Percentiles rank a stretch among this genome's conserved stretches.
These are phyloP conservation scores for Catharus fuscescens DNA, from an alignment of 2,113 vertebrate species.

Conservation along the genomic window DNA sequence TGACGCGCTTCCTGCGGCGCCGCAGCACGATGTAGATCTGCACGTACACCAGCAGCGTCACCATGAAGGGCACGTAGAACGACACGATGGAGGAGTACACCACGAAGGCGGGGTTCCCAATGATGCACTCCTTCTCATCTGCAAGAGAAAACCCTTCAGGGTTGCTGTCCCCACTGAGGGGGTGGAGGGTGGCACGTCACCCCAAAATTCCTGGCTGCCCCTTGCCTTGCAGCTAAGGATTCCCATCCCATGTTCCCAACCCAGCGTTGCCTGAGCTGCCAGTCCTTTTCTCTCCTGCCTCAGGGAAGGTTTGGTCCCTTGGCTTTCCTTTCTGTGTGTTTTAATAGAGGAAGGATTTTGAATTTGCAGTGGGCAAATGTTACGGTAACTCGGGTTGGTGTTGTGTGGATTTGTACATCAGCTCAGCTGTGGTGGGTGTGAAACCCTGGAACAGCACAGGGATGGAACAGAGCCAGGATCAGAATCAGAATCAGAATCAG, in stretches of 20 bases:
- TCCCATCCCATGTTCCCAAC: rapidly evolving
- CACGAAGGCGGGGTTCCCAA: constrained; percentile 84
- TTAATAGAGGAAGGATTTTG: neutral
- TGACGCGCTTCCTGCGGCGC: constrained; percentile 80
- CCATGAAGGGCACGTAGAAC: constrained; percentile 87
- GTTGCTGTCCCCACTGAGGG: neutral
- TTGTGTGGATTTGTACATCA: neutral
- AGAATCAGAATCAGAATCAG: neutral
- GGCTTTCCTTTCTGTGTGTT: neutral
- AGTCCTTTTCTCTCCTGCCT: neutral
- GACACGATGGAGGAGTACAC: constrained; percentile 86
- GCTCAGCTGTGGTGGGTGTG: neutral
- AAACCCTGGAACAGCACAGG: neutral
- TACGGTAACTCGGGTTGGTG: neutral
- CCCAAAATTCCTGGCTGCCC: neutral
- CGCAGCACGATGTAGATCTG: constrained; percentile 84
- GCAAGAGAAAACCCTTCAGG: constrained; percentile 13
- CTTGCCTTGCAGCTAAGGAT: neutral
- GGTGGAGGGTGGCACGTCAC: neutral
- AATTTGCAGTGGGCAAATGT: neutral
- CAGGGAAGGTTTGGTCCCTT: neutral
- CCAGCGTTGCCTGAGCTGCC: neutral
- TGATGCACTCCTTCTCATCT: constrained; percentile 83
- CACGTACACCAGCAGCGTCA: constrained; percentile 84
- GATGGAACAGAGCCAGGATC: neutral